Percentiles rank a stretch among this genome's conserved stretches.
phyloP scores from a whole-genome alignment of 2,113 vertebrate species.

The Malaclemys terrapin region DNA sequence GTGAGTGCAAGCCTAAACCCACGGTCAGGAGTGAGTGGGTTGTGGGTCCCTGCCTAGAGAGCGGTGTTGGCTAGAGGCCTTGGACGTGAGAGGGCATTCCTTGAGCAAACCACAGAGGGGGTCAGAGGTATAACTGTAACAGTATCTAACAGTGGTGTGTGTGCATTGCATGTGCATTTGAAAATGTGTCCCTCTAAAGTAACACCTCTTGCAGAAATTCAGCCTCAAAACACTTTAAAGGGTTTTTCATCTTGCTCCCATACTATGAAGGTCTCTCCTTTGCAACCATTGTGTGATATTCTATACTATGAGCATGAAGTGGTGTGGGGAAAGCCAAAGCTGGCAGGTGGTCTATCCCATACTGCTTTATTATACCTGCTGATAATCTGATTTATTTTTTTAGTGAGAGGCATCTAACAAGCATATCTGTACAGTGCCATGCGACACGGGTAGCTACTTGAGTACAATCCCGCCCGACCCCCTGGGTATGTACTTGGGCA shows the following conservation, averaged over 20 bases:
- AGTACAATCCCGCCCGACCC: not conserved
- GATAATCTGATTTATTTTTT: not conserved
- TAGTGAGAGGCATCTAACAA: not conserved
- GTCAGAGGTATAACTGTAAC: not conserved
- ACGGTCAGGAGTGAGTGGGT: not conserved
- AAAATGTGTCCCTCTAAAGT: not conserved
- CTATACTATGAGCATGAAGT: rapidly evolving
- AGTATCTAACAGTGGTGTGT: rapidly evolving
- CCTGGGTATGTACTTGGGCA: too few relatives aligned
- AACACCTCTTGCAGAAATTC: not conserved
- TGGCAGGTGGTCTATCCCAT: not conserved
- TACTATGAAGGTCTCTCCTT: not conserved
- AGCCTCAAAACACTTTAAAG: not conserved
- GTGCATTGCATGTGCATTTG: not conserved
- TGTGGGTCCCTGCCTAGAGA: not conserved
- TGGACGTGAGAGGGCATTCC: not conserved
- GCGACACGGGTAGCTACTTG: not conserved
- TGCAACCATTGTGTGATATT: not conserved
- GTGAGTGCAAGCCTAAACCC: not conserved
- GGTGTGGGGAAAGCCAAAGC: not conserved
- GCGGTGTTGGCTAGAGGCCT: not conserved
- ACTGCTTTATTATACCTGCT: too few relatives aligned
- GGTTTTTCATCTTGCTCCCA: not conserved
- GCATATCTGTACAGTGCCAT: not conserved
- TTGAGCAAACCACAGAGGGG: not conserved